Base-by-base conservation (phyloP, 2,888 invertebrate species). In the Amphipyra berbera region DNA sequence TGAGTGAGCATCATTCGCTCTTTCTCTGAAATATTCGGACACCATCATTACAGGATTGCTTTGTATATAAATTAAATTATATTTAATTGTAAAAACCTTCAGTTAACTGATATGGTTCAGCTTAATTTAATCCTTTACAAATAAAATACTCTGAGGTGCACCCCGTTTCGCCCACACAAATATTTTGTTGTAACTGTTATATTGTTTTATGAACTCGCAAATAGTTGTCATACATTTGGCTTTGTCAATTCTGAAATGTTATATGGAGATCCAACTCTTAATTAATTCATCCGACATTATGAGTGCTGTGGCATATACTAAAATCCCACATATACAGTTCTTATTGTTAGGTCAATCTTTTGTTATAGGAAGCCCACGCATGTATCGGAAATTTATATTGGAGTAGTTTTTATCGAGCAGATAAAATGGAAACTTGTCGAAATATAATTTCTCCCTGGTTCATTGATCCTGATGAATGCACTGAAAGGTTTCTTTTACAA, bases 1-100 rank as follows among this genome's bases (percentile, higher is more conserved):
- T 85, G 84, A 82, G 72, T 85, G 84, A 82, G 72, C 78, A 73
- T 77, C 70, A 76, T 72, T 68, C 53, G 60, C 59, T 80, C 81
- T 82, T 78, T 74, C 72, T 79, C 79, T 80, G 63, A 69, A 72
- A 64, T 54, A 42, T 65, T 53, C 46, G 55, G 33, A 42, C 27
- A 59, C 42, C 46, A 27, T n/a, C 57, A 37, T 41, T 53, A 14
- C 59, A 35, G 10, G 13, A 33, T 46, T 33, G 47, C 7, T 47
- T 64, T 52, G 10, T 27, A 38, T 46, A n/a, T 45, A 42, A 47
- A 50, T 8, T 3, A 45, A 46, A 63, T 33, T 15, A 44, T 27
- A 14, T 33, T 46, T 7, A 0, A 13, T 13, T 33, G 13, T 33
- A 13, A 13, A n/a, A 0, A 13, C 30, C 13, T 6, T 40, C 13